Evolutionary conservation across 2,797 vertebrate species (phyloP), one percentile per base, ranked within the genome.

Genomic region (Eleutherodactylus coqui): DNA sequence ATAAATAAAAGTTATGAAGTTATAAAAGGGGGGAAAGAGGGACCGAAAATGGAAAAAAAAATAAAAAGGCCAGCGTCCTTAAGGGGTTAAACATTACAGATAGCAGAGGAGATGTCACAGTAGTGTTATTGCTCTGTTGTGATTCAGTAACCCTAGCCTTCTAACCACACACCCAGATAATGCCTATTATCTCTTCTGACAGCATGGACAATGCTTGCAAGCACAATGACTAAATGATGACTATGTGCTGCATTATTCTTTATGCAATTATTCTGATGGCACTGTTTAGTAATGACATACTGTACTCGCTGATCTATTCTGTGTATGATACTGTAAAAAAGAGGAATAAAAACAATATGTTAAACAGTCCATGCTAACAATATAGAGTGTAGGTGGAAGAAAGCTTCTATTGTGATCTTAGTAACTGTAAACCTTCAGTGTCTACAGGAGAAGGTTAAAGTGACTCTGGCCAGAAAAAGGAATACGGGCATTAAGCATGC

Each of bases 91-190:
- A 58, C 62, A 19, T 67, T 34, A 34, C 17, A 69, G 32, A 36
- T 32, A 4, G 11, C 60, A 21, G 64, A 36, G 7, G 64, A 27
- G 58, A 70, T 24, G 21, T 13, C 36, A 41, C 21, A 0, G 1
- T 13, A 24, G 67, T 70, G 67, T 70, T 70, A 13, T 70, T 70
- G 36, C 10, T 70, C 21, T 70, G 36, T 41, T 70, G 67, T 70
- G 67, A 70, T 70, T 70, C 67, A 38, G 36, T 70, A 5, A 41
- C 67, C 38, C 41, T 9, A 24, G 21, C 2, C 3, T 11, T 24
- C 21, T 70, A 43, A 70, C 67, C 67, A 70, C 67, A 70, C 21
- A 3, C 67, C 8, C 3, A 70, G 21, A n/a, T 21, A n/a, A 41
- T 41, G 38, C 38, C n/a, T 41, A 19, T 70, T 41, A 70, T 70